Percentiles rank a stretch among this genome's conserved stretches.
phyloP scores from a whole-genome alignment of 2,113 vertebrate genomes.

The Pithys albifrons region DNA sequence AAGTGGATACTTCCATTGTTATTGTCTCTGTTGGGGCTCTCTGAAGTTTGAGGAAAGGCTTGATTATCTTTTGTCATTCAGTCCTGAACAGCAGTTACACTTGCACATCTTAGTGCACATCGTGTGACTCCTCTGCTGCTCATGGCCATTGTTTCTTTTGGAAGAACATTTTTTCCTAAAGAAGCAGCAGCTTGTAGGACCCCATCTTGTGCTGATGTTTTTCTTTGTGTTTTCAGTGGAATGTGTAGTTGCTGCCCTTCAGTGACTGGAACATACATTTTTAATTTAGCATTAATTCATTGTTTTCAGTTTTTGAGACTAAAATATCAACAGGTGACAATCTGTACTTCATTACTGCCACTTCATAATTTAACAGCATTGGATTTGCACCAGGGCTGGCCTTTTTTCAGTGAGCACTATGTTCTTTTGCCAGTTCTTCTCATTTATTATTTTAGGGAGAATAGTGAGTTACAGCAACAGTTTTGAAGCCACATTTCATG shows the following conservation, averaged over 20 bases:
- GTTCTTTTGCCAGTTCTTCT: not conserved
- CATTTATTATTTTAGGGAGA: not conserved
- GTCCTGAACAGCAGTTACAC: not conserved
- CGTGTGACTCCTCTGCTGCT: not conserved
- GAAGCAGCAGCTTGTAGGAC: not conserved
- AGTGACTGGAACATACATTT: not conserved
- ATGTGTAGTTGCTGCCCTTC: not conserved
- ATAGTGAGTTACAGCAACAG: not conserved
- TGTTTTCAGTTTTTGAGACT: not conserved
- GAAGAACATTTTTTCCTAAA: not conserved
- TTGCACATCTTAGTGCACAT: not conserved
- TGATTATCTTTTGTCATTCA: not conserved
- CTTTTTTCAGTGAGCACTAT: not conserved
- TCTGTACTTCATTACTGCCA: not conserved
- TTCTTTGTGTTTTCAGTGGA: not conserved
- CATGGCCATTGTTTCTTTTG: not conserved
- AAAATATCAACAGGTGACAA: slow-evolving; percentile 10
- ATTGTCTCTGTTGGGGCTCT: not conserved
- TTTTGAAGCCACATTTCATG: not conserved
- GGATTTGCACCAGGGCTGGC: not conserved
- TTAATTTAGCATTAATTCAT: slow-evolving; percentile 21
- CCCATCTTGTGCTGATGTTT: not conserved
- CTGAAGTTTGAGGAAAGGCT: not conserved
- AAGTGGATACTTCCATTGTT: not conserved
- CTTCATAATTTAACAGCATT: not conserved